phyloP scores from a whole-genome alignment of 2,888 invertebrate genomes.

The Aromia moschata region DNA sequence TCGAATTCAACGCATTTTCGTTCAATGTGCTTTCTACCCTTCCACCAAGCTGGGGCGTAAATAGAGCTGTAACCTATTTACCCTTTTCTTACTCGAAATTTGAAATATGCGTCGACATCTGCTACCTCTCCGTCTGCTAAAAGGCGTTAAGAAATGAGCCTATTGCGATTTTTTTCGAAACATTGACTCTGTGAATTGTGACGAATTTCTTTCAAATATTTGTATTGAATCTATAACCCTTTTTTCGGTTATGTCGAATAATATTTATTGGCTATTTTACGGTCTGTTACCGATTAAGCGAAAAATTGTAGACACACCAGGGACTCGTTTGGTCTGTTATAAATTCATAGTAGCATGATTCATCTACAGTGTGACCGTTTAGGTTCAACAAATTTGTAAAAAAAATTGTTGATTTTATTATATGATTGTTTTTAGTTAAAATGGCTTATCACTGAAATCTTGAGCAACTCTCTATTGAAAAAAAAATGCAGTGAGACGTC shows the following conservation, averaged over 20 bases:
- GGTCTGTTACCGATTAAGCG: constrained; percentile 30
- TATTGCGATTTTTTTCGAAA: constrained; percentile 50
- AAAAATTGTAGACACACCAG: constrained; percentile 10
- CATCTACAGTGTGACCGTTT: no score
- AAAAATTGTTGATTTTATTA: no score
- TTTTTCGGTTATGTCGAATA: constrained; percentile 45
- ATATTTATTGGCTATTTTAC: constrained; percentile 47
- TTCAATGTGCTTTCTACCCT: no score
- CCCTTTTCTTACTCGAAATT: constrained; percentile 4
- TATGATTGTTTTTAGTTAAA: no score
- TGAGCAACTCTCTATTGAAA: no score
- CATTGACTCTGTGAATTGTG: constrained; percentile 50
- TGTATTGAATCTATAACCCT: constrained; percentile 48
- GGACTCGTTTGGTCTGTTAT: constrained; percentile 25
- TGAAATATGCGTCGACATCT: constrained; percentile 32
- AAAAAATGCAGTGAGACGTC: no score
- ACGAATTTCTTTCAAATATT: constrained; percentile 51
- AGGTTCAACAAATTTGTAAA: no score
- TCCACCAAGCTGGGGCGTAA: neutral
- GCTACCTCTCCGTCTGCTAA: constrained; percentile 24
- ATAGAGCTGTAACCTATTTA: neutral
- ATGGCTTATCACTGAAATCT: no score
- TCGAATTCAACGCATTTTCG: no score
- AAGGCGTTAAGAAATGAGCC: constrained; percentile 35
- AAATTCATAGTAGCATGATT: no score